Percentiles rank a stretch among this genome's conserved stretches.
Conservation (phyloP, 2,113 vertebrate species). For the Ariopsis seemanni region DNA sequence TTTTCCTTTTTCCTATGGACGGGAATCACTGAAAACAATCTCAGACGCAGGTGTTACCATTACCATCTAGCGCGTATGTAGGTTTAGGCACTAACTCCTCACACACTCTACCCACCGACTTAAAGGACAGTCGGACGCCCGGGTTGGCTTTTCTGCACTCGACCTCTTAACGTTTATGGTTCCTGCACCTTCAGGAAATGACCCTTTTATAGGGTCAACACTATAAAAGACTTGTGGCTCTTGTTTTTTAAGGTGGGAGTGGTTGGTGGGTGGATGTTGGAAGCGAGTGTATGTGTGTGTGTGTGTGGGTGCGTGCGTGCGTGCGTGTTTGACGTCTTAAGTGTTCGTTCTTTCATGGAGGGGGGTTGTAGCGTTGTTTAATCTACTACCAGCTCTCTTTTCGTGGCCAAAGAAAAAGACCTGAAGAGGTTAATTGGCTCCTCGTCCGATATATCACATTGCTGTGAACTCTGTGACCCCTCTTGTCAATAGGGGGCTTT, state of each 20-base stretch:
- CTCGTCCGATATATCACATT: conserved; percentile 85
- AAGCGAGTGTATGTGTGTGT: conserved; percentile 41
- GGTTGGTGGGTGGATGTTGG: conserved; percentile 63
- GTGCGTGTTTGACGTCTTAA: conserved; percentile 49
- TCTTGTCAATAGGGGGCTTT: conserved; percentile 80
- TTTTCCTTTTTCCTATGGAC: conserved; percentile 47
- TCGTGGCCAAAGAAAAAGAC: conserved; percentile 80
- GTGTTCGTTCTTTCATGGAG: conserved; percentile 47
- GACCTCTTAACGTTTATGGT: conserved; percentile 85
- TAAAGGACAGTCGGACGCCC: conserved; percentile 70
- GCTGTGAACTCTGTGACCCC: conserved; percentile 85
- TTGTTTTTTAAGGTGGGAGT: conserved; percentile 72
- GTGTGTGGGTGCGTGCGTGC: conserved; percentile 40
- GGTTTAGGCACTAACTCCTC: conserved; percentile 72
- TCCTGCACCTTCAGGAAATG: conserved; percentile 87
- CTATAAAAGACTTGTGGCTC: conserved; percentile 85
- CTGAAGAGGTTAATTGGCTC: conserved; percentile 85
- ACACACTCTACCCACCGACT: conserved; percentile 66
- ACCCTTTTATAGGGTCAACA: conserved; percentile 89
- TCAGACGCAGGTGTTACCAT: conserved; percentile 70
- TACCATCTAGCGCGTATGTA: conserved; percentile 67
- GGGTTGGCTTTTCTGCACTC: conserved; percentile 73
- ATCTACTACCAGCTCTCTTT: conserved; percentile 57
- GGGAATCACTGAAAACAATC: conserved; percentile 57
- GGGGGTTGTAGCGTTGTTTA: conserved; percentile 45